A percentile compares a stretch with the other conserved stretches of the same genome.
Evolutionary conservation across 2,888 invertebrate genomes (phyloP).

Genomic region (Erannis defoliaria): DNA sequence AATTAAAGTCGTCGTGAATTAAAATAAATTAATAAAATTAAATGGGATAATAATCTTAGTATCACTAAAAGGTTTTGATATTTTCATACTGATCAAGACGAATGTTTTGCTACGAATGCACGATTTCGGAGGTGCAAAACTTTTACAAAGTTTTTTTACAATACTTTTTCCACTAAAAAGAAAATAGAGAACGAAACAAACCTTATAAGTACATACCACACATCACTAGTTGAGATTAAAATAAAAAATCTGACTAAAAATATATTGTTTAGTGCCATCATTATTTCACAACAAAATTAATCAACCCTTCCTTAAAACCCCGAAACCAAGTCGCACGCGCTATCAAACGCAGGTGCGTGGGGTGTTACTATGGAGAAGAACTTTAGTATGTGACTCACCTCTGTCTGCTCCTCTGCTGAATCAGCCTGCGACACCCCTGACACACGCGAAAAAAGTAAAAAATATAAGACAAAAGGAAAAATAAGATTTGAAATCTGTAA

Average conservation of each 20-base stretch:
- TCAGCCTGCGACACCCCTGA: slow-evolving; percentile 79
- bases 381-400: slow-evolving; percentile 76
- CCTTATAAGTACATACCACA: too few species aligned
- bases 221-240: background rate
- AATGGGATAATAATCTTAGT: too few species aligned
- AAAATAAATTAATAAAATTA: too few species aligned
- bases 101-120: too few species aligned
- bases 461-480: slow-evolving; percentile 38
- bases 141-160: too few species aligned
- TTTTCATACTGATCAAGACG: too few species aligned
- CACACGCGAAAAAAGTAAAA: slow-evolving; percentile 51
- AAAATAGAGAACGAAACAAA: too few species aligned
- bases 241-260: background rate
- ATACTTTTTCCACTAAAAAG: too few species aligned
- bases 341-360: slow-evolving; percentile 63
- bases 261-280: background rate
- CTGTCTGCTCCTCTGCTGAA: slow-evolving; percentile 74
- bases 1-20: too few species aligned
- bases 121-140: too few species aligned
- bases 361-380: slow-evolving; percentile 82
- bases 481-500: slow-evolving; percentile 40
- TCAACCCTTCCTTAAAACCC: slow-evolving; percentile 37
- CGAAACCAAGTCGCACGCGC: slow-evolving; percentile 48
- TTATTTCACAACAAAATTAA: slow-evolving; percentile 8
- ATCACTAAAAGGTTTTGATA: too few species aligned